Evolutionary conservation across 2,888 invertebrate genomes (phyloP), one percentile per base, ranked within the genome.

Genomic region (Lysandra bellargus): DNA sequence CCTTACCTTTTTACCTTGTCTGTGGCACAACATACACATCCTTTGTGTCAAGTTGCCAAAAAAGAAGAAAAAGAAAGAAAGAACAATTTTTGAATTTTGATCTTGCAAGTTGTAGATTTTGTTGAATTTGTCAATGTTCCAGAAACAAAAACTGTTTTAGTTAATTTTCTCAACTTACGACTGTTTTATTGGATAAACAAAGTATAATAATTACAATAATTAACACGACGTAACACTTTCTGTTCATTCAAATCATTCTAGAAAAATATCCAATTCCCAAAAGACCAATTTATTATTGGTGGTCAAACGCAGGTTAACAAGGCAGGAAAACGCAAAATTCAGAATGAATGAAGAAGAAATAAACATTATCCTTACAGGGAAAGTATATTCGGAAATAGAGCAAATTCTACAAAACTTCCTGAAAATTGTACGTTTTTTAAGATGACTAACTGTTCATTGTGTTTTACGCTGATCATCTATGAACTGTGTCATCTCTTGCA

Each of bases 281-380:
- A 30, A 78, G 30, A 78, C 69, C 23, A 49, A 40, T 12, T 30
- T 37, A 78, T 44, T 64, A 49, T 44, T 44, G 69, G 69, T 69
- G 5, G 78, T 12, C 61, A 78, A 78, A 78, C 49, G 69, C 78
- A 44, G n/a, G n/a, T 61, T 23, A 40, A 23, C 23, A 23, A 23
- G 23, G 23, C 23, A 23, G 23, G 23, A 23, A 23, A 23, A 23
- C 23, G 23, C 23, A 61, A 74, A 53, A 37, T 14, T 61, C 78
- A 85, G 80, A 80, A 93, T 94, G 93, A 89, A 93, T 79, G 92
- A 92, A 79, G 86, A 84, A 76, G 91, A 91, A 84, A 89, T 94
- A 84, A 90, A 94, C 78, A 89, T 88, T 83, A 82, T 88, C 78
- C 84, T 93, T 78, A 87, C 84, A 82, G 84, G 83, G 75, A 86